Evolutionary conservation across 2,797 vertebrate genomes (phyloP).

Genomic region (Sebastes cheni): DNA sequence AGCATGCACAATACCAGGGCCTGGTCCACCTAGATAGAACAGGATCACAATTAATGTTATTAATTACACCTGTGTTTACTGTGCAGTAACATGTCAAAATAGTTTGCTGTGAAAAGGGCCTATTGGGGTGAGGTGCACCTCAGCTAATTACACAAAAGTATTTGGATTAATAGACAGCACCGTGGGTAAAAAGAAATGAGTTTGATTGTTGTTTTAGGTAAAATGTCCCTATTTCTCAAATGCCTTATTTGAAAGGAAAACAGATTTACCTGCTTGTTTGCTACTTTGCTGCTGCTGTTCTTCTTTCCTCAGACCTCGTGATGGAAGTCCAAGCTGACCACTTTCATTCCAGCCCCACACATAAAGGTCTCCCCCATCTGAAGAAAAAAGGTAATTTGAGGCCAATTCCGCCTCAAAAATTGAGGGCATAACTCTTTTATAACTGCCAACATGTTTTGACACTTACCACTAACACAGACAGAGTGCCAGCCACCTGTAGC

Average conservation of each 20-base stretch:
- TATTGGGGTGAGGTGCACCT: neutral
- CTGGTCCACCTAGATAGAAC: too few relatives aligned
- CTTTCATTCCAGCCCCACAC: constrained; percentile 97
- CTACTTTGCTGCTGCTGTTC: constrained; percentile 5
- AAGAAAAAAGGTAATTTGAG: neutral
- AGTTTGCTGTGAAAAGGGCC: too few relatives aligned
- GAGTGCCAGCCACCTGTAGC: constrained; percentile 94
- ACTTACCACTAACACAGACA: constrained; percentile 86
- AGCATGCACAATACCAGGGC: too few relatives aligned
- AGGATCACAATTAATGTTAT: too few relatives aligned
- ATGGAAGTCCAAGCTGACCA: constrained; percentile 92
- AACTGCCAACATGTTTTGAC: neutral
- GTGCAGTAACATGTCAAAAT: too few relatives aligned
- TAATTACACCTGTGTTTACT: too few relatives aligned
- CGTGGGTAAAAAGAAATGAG: neutral
- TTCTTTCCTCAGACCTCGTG: constrained; percentile 59
- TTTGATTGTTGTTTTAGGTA: neutral
- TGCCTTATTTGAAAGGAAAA: neutral
- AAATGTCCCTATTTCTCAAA: neutral
- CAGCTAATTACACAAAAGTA: neutral
- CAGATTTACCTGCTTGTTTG: constrained; percentile 41
- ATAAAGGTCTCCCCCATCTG: constrained; percentile 91
- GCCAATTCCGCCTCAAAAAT: neutral
- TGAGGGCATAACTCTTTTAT: neutral
- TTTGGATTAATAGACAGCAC: neutral